phyloP scores from a whole-genome alignment of 2,797 vertebrate genomes.

The Percopsis omiscomaycus region DNA sequence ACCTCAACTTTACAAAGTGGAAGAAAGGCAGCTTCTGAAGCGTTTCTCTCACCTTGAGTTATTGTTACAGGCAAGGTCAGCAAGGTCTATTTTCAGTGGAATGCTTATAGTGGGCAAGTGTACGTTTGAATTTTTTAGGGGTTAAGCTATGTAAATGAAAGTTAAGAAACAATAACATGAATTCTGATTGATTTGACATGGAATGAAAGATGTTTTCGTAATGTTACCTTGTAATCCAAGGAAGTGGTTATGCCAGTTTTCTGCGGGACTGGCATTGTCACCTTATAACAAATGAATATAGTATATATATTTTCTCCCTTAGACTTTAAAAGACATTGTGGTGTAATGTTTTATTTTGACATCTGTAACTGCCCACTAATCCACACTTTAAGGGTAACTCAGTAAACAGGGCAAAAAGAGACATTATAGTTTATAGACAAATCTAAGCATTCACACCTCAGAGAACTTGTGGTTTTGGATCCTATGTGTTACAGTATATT shows the following conservation, averaged over 20 bases:
- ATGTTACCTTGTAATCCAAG: no score
- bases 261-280: no score
- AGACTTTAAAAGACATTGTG: no score
- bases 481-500: not conserved
- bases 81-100: conserved; percentile 5
- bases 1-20: conserved; percentile 39
- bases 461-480: not conserved
- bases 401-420: not conserved
- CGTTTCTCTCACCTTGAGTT: conserved; percentile 6
- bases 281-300: no score
- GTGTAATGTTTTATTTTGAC: no score
- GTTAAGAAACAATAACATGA: not conserved
- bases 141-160: conserved; percentile 10
- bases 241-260: no score
- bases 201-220: not conserved
- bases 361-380: no score
- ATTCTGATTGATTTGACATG: conserved; percentile 10
- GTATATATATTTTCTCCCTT: no score
- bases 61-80: not conserved
- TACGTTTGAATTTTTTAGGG: not conserved
- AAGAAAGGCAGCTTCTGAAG: not conserved
- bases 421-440: not conserved
- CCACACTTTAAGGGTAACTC: no score
- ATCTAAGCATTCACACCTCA: not conserved
- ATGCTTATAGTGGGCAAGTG: conserved; percentile 2